These are phyloP conservation scores for Andrena fulva DNA, from an alignment of 2,888 invertebrate species.

Conservation along the genomic window DNA sequence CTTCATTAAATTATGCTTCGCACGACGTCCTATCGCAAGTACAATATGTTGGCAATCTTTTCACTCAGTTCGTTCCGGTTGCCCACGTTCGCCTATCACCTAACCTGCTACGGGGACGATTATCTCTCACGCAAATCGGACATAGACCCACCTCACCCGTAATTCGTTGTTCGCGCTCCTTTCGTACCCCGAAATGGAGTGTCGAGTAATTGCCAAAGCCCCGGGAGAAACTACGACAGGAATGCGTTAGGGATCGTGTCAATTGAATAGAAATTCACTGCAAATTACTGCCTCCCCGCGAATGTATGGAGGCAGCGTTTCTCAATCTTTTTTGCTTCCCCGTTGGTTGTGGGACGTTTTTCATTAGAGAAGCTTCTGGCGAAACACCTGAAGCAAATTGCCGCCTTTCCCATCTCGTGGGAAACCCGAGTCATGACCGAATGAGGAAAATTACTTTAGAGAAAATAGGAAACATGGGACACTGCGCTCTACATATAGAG, in stretches of 20 bases:
- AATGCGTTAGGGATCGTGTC: conserved; percentile 21
- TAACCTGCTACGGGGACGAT: conserved; percentile 54
- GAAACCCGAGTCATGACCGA: conserved; percentile 2
- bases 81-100: conserved; percentile 56
- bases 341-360: too few relatives aligned
- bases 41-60: conserved; percentile 50
- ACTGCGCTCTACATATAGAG: neutral
- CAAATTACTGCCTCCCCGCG: conserved; percentile 2
- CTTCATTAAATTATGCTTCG: conserved; percentile 48
- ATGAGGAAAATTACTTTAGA: neutral
- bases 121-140: conserved; percentile 71
- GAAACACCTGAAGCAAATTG: neutral
- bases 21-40: conserved; percentile 27
- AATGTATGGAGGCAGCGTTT: neutral
- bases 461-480: neutral
- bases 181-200: conserved; percentile 56
- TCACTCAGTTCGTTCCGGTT: conserved; percentile 55
- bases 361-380: too few relatives aligned
- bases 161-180: conserved; percentile 56
- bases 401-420: neutral
- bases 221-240: conserved; percentile 18
- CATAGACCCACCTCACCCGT: conserved; percentile 66
- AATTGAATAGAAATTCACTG: conserved; percentile 37
- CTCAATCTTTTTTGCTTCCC: neutral
- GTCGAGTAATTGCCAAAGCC: conserved; percentile 40